Evolutionary conservation across 2,113 vertebrate genomes (phyloP).

Genomic region (Carassius carassius): DNA sequence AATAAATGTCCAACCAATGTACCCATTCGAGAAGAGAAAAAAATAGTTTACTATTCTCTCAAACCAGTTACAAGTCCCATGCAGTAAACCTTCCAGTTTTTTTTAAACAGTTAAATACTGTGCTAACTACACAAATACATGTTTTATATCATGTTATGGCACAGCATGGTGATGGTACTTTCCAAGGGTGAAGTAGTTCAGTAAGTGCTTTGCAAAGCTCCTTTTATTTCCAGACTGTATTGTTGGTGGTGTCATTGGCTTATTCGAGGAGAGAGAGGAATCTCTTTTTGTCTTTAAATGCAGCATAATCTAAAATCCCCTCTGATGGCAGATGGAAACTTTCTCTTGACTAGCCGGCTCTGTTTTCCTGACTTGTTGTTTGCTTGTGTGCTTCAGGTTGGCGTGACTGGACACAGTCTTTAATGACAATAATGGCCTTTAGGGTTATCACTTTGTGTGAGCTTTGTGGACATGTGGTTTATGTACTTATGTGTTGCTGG

Average conservation of each 20-base stretch:
- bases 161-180: slow-evolving; percentile 24
- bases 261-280: neutral
- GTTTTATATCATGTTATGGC: slow-evolving; percentile 18
- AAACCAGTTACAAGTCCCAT: neutral
- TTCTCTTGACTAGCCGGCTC: neutral
- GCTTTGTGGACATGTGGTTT: slow-evolving; percentile 1
- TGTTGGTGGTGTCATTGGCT: neutral
- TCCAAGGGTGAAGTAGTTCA: neutral
- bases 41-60: neutral
- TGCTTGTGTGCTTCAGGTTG: slow-evolving; percentile 20
- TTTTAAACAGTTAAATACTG: neutral
- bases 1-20: neutral
- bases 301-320: slow-evolving; percentile 4
- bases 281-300: neutral
- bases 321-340: slow-evolving; percentile 22
- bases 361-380: slow-evolving; percentile 10
- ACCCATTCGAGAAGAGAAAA: neutral
- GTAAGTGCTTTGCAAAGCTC: slow-evolving; percentile 10
- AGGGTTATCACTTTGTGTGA: slow-evolving; percentile 11
- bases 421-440: slow-evolving; percentile 24
- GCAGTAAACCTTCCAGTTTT: neutral
- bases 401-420: slow-evolving; percentile 24
- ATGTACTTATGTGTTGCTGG: slow-evolving; percentile 65
- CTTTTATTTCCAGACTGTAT: neutral
- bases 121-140: slow-evolving; percentile 23